Conservation (phyloP, 1,140 invertebrate species). For the Colletes latitarsis region DNA sequence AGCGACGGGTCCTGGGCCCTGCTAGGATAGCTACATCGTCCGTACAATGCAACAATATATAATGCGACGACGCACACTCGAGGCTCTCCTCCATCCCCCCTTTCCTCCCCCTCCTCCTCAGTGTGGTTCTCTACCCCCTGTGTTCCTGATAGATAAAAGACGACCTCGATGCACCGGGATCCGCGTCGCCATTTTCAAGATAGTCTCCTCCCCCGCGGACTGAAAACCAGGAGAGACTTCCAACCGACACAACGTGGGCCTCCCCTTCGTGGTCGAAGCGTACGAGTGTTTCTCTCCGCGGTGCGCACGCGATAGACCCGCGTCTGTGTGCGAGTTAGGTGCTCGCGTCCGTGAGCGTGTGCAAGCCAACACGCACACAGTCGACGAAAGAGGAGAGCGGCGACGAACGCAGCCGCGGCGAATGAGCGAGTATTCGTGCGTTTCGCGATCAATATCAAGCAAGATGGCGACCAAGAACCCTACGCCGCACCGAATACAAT, state of each 20-base stretch:
- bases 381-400: conserved; percentile 23
- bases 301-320: conserved; percentile 4
- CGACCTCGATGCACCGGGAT: conserved; percentile 31
- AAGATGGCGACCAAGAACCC: conserved; percentile 80
- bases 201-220: conserved; percentile 77
- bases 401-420: conserved; percentile 52
- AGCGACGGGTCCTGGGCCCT: not conserved
- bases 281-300: conserved; percentile 4
- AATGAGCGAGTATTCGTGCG: conserved; percentile 74
- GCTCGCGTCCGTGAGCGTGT: not conserved
- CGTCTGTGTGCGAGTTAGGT: conserved; percentile 8
- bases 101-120: not conserved
- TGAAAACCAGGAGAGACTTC: conserved; percentile 46
- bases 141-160: conserved; percentile 60
- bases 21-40: conserved; percentile 45
- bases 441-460: conserved; percentile 81
- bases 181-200: conserved; percentile 77
- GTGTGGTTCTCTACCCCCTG: not conserved
- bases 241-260: conserved; percentile 35
- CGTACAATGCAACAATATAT: conserved; percentile 52
- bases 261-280: conserved; percentile 38
- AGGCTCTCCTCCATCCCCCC: not conserved
- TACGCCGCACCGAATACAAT: conserved; percentile 77
- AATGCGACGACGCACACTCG: conserved; percentile 29
- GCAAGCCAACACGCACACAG: not conserved